Base-by-base conservation (phyloP, 2,888 invertebrate species). In the Amphipyra berbera region DNA sequence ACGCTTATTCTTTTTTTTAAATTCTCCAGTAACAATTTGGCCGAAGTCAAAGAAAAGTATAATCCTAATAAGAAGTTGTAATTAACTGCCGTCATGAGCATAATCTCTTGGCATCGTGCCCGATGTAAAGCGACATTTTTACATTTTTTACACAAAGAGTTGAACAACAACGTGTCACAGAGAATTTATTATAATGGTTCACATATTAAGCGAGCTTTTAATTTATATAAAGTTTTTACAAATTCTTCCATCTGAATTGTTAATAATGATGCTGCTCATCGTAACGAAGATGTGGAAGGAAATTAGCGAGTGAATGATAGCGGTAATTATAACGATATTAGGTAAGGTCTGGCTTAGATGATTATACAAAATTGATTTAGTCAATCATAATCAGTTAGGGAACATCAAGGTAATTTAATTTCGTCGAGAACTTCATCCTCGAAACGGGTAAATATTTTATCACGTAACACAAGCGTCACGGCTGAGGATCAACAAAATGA, bases 31-130 rank as follows among this genome's bases (percentile, higher is more conserved):
- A 55, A 64, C 46, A 67, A 52, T 62, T 48, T 37, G 27, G 37
- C 45, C 27, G 58, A 57, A 59, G 44, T 56, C 50, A 58, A 68
- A 74, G 53, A 55, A 59, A 58, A 44, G 52, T 53, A 49, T 56
- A 63, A 71, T 74, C 66, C 65, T 66, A 82, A 73, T 78, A 74
- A 74, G 73, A 77, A 63, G 62, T 59, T 54, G 69, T 78, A 78
- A 81, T 74, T 74, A 74, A 62, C 62, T 68, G 64, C 58, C 40
- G 61, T 68, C 60, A 65, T 64, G 68, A 78, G 40, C 74, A 71
- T 71, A 78, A 77, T 83, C 74, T 78, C 67, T 73, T 85, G 86
- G 86, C 85, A 78, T 60, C 53, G 47, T 62, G 82, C 85, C 85
- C 61, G 61, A 62, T 64, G 64, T 75, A 68, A 49, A 69, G 60